Conservation (phyloP, 2,113 vertebrate genomes). For the Petaurus breviceps region DNA sequence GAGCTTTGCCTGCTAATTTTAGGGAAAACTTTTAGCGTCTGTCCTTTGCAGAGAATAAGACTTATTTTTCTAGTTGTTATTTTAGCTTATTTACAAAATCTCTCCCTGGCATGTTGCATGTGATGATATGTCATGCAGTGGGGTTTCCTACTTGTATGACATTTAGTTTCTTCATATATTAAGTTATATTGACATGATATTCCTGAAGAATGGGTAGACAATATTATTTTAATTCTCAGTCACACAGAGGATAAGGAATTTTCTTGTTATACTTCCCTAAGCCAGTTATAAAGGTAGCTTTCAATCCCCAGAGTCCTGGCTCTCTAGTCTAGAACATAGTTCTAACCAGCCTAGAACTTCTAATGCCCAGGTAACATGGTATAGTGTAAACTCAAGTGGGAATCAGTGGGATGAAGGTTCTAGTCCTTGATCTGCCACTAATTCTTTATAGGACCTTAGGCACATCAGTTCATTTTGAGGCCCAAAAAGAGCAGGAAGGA, state of each 20-base stretch:
- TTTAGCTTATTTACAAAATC: constrained; percentile 59
- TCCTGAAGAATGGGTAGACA: constrained; percentile 25
- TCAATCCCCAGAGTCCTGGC: not conserved
- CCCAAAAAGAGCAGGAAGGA: not conserved
- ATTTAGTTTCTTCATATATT: constrained; percentile 56
- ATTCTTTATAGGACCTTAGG: not conserved
- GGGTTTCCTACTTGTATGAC: constrained; percentile 2
- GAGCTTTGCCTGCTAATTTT: constrained; percentile 46
- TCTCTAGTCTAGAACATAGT: not conserved
- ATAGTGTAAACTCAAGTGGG: not conserved
- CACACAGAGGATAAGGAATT: not conserved
- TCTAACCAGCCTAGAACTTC: constrained; percentile 9
- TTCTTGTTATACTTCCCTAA: not conserved
- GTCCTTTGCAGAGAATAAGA: constrained; percentile 62
- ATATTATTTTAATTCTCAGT: constrained; percentile 56
- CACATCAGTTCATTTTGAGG: not conserved
- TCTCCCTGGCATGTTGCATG: constrained; percentile 56
- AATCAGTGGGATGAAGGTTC: not conserved
- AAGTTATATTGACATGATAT: constrained; percentile 53
- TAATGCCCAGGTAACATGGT: not conserved
- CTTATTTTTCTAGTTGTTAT: constrained; percentile 52
- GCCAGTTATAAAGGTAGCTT: not conserved
- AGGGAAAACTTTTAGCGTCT: not conserved
- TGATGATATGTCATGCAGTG: constrained; percentile 56
- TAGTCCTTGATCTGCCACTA: not conserved